Evolutionary conservation across 2,797 vertebrate species (phyloP), one percentile per base, ranked within the genome.

Genomic region (Acanthurus lineatus): DNA sequence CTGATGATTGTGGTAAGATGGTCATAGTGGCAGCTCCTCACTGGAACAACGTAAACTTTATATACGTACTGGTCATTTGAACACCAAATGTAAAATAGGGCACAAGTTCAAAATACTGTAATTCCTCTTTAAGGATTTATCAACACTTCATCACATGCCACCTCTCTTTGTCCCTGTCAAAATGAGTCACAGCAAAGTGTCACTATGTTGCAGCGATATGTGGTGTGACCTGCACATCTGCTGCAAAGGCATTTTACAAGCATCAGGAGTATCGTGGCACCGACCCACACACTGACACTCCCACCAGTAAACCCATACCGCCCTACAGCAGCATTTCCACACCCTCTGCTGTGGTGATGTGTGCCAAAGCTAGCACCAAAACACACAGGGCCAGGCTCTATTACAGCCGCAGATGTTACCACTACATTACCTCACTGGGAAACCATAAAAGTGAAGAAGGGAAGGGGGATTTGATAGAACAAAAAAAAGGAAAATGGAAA

Each of bases 361-460:
- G 56, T 78, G 79, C 87, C 86, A 86, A 65, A 77, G 47, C 44
- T 56, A 15, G 52, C 64, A 70, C 75, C 71, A 75, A 84, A 86
- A 86, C 83, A 90, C 70, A 70, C 67, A 70, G 72, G 32, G 51
- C 63, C 1, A 1, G 59, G 68, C 78, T 28, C 53, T 22, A 44
- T 32, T 59, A 44, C 22, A 28, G 70, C 75, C 84, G 85, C 91
- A 92, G 90, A 92, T 91, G 90, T 84, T 79, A 57, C 57, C 32
- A 75, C 71, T 71, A 40, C 81, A 83, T 93, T 85, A 93, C 87
- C 77, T 92, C 91, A 92, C 69, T 64, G 58, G 16, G 59, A 68
- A 74, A 58, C 75, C 61, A 40, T 69, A 79, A 65, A 76, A 52
- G 47, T 59, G 3, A 53, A 79, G 68, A 11, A 73, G 69, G 35